phyloP scores from a whole-genome alignment of 2,888 invertebrate species.

The Cheilosia grossa region DNA sequence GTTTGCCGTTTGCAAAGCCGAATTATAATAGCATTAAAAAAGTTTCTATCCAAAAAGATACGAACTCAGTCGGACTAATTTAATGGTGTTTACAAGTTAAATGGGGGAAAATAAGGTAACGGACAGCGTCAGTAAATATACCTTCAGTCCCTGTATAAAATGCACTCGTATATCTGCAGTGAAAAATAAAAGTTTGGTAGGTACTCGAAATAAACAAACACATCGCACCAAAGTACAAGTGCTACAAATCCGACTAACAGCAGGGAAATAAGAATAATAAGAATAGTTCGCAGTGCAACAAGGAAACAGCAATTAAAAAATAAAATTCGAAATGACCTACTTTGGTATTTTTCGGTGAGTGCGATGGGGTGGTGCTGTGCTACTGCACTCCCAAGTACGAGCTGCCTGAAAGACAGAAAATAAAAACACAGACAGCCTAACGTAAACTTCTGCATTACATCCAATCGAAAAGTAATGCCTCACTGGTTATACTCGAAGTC shows the following conservation, averaged over 20 bases:
- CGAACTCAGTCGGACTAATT: slow-evolving; percentile 72
- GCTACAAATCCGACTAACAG: slow-evolving; percentile 1
- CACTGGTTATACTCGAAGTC: not conserved
- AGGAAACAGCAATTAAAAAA: slow-evolving; percentile 68
- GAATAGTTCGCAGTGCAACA: slow-evolving; percentile 26
- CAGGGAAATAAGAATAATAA: slow-evolving; percentile 25
- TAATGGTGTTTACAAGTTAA: slow-evolving; percentile 68
- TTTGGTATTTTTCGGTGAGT: slow-evolving; percentile 59
- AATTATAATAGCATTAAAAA: slow-evolving; percentile 3
- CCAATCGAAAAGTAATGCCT: slow-evolving; percentile 1
- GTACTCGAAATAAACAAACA: slow-evolving; percentile 59
- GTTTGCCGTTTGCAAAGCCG: not conserved
- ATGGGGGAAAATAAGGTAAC: slow-evolving; percentile 64
- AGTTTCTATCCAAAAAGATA: slow-evolving; percentile 65
- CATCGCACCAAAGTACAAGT: not conserved
- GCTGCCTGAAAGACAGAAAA: slow-evolving; percentile 2
- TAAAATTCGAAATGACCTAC: slow-evolving; percentile 60
- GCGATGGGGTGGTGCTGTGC: slow-evolving; percentile 17
- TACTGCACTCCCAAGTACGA: slow-evolving; percentile 24
- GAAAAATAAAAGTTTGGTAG: slow-evolving; percentile 39
- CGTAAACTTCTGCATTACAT: slow-evolving; percentile 8
- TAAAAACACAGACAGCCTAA: not conserved
- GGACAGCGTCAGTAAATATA: slow-evolving; percentile 29
- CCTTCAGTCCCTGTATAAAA: not conserved
- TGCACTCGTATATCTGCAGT: slow-evolving; percentile 27